These are phyloP conservation scores for Rhynchopsitta pachyrhyncha DNA, from an alignment of 2,113 vertebrate species.

Conservation along the genomic window DNA sequence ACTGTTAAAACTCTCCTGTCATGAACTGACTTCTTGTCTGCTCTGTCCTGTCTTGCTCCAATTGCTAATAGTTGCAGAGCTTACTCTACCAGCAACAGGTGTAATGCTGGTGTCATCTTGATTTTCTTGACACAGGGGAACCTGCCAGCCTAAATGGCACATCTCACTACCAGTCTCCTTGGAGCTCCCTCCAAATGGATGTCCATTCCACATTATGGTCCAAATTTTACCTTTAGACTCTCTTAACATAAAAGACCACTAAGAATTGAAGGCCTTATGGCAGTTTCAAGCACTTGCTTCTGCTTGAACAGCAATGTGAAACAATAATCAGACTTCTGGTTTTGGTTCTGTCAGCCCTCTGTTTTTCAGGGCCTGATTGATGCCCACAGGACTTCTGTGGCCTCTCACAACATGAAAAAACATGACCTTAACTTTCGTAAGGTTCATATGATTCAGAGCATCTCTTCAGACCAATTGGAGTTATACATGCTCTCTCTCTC, in stretches of 20 bases:
- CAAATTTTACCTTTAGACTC: neutral
- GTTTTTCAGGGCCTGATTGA: conserved; percentile 32
- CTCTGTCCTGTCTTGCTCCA: neutral
- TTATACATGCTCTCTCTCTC: neutral
- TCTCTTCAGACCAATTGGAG: neutral
- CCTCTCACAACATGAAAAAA: neutral
- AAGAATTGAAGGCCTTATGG: neutral
- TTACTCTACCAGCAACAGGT: neutral
- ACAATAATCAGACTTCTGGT: neutral
- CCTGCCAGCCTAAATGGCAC: neutral
- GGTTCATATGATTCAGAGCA: neutral
- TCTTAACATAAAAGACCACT: neutral
- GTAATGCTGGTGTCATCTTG: neutral
- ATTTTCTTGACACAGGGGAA: neutral
- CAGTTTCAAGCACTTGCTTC: neutral
- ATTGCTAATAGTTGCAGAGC: neutral
- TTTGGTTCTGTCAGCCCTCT: conserved; percentile 8
- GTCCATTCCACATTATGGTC: neutral
- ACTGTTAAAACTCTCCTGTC: neutral
- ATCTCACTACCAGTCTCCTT: neutral
- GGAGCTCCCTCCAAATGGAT: neutral
- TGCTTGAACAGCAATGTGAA: neutral
- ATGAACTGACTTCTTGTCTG: neutral
- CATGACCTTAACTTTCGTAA: neutral
- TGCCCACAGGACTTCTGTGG: neutral